Base-by-base conservation (phyloP, 2,888 invertebrate genomes). In the Imbricaverruca yamaguchii region DNA sequence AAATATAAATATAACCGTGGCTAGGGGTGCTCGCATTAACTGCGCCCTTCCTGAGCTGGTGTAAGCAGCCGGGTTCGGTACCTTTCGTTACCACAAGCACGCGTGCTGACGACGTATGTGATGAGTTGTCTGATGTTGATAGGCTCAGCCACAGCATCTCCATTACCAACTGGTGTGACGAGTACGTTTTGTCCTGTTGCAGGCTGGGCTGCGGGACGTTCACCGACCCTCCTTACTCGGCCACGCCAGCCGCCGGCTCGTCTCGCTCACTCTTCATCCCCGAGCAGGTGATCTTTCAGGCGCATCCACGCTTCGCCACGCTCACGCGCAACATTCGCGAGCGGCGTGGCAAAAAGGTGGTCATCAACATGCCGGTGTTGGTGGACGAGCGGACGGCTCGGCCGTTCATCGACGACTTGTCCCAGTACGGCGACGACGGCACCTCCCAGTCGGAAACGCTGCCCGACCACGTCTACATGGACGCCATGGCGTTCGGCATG, bases 401-500 rank as follows among this genome's bases (percentile, higher is more conserved):
- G 83, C 96, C 96, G 8, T 93, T 96, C 85, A 86, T 89, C 83
- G 93, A 93, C 86, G 89, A 91, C 85, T 88, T 91, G 25, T 84
- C 86, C 12, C 83, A 84, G 39, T 85, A 89, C n/a, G 90, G 89
- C 0, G 94, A 94, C 86, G 88, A 88, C 83, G 92, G 88, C 82
- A 89, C 90, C 84, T 91, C 92, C 80, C 90, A 90, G 80, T 86
- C 85, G 18, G 92, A 92, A 1, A 93, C 94, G 0, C 89, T 91
- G 85, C 94, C 94, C 0, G 94, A 98, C 89, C 95, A 96, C 86
- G 94, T 99, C 83, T 97, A 98, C 86, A 93, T 99, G 93, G 99
- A 99, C 88, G 96, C 97, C 1, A 98, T 99, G 98, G 98, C 98
- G 55, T 99, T 99, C 87, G 98, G 98, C 81, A 99, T 99, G 99